Base-by-base conservation (phyloP, 1,140 invertebrate species). In the Drosophila novamexicana region DNA sequence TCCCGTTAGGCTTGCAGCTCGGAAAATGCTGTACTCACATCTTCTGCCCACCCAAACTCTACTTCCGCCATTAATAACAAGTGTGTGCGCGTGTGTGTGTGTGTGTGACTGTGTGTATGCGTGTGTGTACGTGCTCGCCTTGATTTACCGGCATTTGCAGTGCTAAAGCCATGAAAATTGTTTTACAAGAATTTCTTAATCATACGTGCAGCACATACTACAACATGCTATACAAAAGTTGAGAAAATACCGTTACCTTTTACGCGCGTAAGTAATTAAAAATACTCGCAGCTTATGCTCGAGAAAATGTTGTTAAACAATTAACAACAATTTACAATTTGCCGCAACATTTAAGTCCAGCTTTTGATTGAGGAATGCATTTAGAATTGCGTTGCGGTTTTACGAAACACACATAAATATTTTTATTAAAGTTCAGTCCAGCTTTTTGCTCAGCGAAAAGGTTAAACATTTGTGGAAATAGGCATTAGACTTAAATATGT, bases 131-230 rank as follows among this genome's bases (percentile, higher is more conserved):
- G 78, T 85, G 79, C 57, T 54, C 58, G 61, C 63, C 75, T 68
- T 76, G 58, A 81, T 81, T 86, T 83, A 83, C 84, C 83, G 83
- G 83, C 83, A 71, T 88, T 83, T 86, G 65, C 56, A 59, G 63
- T 50, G 40, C 40, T 53, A 64, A 67, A 68, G 42, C 49, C 50
- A 68, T 68, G 79, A 75, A 77, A 77, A 88, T 86, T 83, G 83
- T 88, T 77, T 83, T 59, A 67, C 76, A 86, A 83, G 83, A 86
- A 86, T 86, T 86, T 85, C 79, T 86, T 88, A 86, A 86, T 86
- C 82, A 86, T 68, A 79, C 79, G 49, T 67, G 58, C 68, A 39
- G 18, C 69, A 59, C 69, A 64, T 52, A 16, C 6, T 18, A 18
- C 18, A 50, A 67, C 53, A 39, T 68, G 66, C 58, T 44, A 32